Percentiles rank a stretch among this genome's conserved stretches.
phyloP scores from a whole-genome alignment of 2,888 invertebrate genomes.

The Uloborus plumipes region DNA sequence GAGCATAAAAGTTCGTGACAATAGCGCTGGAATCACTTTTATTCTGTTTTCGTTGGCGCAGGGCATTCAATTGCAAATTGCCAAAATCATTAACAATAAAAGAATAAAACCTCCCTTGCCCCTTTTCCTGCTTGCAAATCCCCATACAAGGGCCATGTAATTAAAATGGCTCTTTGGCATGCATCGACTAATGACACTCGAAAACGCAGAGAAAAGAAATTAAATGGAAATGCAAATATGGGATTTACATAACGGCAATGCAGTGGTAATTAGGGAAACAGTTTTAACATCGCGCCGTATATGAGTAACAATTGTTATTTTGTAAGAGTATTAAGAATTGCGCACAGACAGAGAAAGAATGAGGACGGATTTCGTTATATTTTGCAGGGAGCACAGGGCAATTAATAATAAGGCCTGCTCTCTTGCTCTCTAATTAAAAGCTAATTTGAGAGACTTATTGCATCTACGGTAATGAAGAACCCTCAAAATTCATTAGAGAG shows the following conservation, averaged over 20 bases:
- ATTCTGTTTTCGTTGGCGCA: neutral
- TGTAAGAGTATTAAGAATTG: constrained; percentile 5
- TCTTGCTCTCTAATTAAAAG: too few relatives aligned
- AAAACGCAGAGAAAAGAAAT: constrained; percentile 2
- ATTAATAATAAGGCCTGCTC: too few relatives aligned
- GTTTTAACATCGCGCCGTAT: neutral
- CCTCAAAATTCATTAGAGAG: too few relatives aligned
- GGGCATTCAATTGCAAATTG: constrained; percentile 56
- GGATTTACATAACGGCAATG: neutral
- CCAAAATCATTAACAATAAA: constrained; percentile 59
- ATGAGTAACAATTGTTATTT: constrained; percentile 1
- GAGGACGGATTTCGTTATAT: too few relatives aligned
- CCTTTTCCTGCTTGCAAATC: constrained; percentile 5
- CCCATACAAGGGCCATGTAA: constrained; percentile 11
- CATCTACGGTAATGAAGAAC: too few relatives aligned
- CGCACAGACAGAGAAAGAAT: too few relatives aligned
- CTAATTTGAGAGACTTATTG: too few relatives aligned
- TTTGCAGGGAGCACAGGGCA: too few relatives aligned
- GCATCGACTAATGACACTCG: constrained; percentile 22
- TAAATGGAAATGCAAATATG: constrained; percentile 39
- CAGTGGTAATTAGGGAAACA: constrained; percentile 32
- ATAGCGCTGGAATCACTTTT: constrained; percentile 11
- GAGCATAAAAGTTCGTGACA: constrained; percentile 16
- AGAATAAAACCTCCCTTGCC: constrained; percentile 7
- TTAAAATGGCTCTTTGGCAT: constrained; percentile 32